These are phyloP conservation scores for Microctenopoma lineatum DNA, from an alignment of 2,797 vertebrate genomes.

Conservation along the genomic window DNA sequence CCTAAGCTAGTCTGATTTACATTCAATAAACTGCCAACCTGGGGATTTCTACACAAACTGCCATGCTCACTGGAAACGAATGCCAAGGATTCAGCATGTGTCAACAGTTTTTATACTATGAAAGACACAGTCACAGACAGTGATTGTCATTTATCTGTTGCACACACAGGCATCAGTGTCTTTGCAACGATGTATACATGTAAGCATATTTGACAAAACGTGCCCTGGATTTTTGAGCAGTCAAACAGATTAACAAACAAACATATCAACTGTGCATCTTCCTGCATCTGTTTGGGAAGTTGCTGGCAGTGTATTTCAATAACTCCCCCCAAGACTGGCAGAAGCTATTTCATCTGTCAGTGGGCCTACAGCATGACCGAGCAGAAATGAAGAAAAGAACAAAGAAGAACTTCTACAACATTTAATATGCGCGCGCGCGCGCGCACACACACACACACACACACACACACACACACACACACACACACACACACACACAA, in stretches of 20 bases:
- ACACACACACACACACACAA: not conserved
- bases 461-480: not conserved
- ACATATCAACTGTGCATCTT: conserved; percentile 11
- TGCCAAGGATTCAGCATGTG: conserved; percentile 44
- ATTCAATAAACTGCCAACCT: conserved; percentile 71
- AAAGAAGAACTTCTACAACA: not conserved
- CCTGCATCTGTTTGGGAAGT: conserved; percentile 68
- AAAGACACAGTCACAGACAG: conserved; percentile 12
- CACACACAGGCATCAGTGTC: not conserved
- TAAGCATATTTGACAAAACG: conserved; percentile 6
- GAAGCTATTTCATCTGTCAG: conserved; percentile 57
- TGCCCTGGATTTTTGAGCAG: not conserved
- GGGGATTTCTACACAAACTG: conserved; percentile 60
- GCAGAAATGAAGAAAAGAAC: conserved; percentile 7
- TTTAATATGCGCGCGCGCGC: not conserved
- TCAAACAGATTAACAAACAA: conserved; percentile 8
- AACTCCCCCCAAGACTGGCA: conserved; percentile 44
- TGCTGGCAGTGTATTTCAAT: conserved; percentile 67
- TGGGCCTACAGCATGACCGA: conserved; percentile 31
- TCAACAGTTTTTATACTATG: conserved; percentile 39
- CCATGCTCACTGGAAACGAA: conserved; percentile 43
- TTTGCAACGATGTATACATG: conserved; percentile 7
- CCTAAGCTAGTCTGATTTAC: conserved; percentile 70
- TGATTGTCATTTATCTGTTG: too few species aligned
- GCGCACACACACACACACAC: not conserved